Percentiles rank a stretch among this genome's conserved stretches.
Evolutionary conservation across 2,888 invertebrate species (phyloP).

Genomic region (Plebejus anna): DNA sequence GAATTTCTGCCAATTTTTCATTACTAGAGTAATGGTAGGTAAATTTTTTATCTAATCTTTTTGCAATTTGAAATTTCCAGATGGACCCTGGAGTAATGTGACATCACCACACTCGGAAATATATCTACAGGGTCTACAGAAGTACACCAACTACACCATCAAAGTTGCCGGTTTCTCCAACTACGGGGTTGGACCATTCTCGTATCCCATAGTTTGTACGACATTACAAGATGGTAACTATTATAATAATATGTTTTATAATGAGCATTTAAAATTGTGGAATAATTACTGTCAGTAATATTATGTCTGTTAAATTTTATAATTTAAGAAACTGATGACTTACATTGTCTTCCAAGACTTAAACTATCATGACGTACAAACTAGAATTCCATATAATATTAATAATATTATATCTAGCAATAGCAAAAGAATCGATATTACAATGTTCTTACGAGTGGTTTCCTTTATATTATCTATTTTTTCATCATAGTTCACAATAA

Average conservation of each 20-base stretch:
- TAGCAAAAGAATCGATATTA: no score
- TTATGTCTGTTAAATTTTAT: no score
- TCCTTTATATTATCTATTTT: no score
- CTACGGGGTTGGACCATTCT: conserved; percentile 90
- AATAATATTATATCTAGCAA: no score
- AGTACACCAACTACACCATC: conserved; percentile 92
- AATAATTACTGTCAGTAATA: not conserved
- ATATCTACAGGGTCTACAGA: conserved; percentile 87
- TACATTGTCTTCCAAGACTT: no score
- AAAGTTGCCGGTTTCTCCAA: conserved; percentile 91
- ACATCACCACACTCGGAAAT: conserved; percentile 87
- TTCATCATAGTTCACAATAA: no score
- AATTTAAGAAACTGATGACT: no score
- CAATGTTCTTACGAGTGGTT: no score
- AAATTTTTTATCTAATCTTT: not conserved
- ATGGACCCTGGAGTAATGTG: conserved; percentile 63
- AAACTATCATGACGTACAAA: no score
- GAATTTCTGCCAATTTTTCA: no score
- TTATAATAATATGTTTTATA: not conserved
- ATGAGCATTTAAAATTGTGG: not conserved
- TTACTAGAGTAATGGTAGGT: no score
- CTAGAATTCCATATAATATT: no score
- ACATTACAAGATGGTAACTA: conserved; percentile 90
- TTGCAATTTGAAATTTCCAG: conserved; percentile 45
- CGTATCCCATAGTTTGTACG: conserved; percentile 86